These are phyloP conservation scores for Mesochorus sp. DNA, from an alignment of 2,888 invertebrate genomes.

Conservation along the genomic window DNA sequence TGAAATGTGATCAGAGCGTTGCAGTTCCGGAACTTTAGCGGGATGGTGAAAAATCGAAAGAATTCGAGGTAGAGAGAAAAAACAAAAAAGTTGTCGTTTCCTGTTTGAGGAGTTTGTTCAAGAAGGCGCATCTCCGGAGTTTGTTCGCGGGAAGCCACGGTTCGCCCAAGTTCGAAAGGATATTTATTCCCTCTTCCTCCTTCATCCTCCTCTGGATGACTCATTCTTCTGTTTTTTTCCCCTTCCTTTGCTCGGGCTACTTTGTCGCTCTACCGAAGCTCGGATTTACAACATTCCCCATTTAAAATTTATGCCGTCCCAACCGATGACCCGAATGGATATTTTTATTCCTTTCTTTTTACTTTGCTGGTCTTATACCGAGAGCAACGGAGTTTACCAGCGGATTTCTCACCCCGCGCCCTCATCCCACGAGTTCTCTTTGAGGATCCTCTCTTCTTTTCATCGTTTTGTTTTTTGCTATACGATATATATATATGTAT, in stretches of 20 bases:
- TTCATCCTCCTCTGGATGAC: background rate
- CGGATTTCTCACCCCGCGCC: background rate
- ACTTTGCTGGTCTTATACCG: slow-evolving; percentile 29
- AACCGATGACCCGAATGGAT: slow-evolving; percentile 25
- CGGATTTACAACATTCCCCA: slow-evolving; percentile 73
- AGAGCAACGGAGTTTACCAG: background rate
- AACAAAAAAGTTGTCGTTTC: background rate
- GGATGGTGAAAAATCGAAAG: too few relatives aligned
- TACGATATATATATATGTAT: too few relatives aligned
- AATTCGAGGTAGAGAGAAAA: background rate
- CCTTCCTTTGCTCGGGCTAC: slow-evolving; percentile 61
- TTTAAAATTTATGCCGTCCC: slow-evolving; percentile 72
- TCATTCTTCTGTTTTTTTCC: background rate
- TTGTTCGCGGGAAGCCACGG: slow-evolving; percentile 8
- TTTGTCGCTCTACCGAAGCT: slow-evolving; percentile 69
- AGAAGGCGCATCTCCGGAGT: background rate
- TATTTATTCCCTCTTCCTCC: background rate
- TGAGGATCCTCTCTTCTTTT: too few relatives aligned
- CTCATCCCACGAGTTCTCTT: too few relatives aligned
- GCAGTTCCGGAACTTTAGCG: too few relatives aligned
- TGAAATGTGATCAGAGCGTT: too few relatives aligned
- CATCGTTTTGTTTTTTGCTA: too few relatives aligned
- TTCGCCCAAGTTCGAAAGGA: background rate
- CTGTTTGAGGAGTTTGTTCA: background rate
- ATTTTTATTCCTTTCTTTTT: slow-evolving; percentile 56